phyloP scores from a whole-genome alignment of 2,797 vertebrate genomes.

The Chrosomus eos region DNA sequence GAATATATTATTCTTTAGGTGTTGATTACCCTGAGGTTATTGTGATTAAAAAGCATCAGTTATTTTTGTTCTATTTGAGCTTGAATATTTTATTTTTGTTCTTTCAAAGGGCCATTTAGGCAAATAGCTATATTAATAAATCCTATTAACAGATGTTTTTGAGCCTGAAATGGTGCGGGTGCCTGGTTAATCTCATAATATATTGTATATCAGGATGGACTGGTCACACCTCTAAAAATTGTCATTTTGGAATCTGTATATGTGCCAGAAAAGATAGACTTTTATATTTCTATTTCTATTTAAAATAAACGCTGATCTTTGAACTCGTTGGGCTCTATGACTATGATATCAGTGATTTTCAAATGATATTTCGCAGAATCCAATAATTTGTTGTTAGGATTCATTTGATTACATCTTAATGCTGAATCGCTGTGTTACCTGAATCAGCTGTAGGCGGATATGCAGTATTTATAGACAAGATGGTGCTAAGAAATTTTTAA shows the following conservation, averaged over 20 bases:
- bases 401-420: conserved; percentile 17
- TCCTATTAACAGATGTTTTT: conserved; percentile 40
- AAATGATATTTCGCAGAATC: too few species aligned
- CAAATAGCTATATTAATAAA: conserved; percentile 33
- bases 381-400: not conserved
- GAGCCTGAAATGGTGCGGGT: not conserved
- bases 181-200: not conserved
- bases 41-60: conserved; percentile 33
- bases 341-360: too few species aligned
- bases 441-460: not conserved
- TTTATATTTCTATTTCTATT: too few species aligned
- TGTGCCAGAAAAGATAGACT: too few species aligned
- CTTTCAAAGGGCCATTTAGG: not conserved
- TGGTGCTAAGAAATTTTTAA: conserved; percentile 14
- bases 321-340: too few species aligned
- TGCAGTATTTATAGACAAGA: not conserved
- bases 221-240: not conserved
- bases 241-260: not conserved
- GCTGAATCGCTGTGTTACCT: conserved; percentile 4
- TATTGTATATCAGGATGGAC: not conserved
- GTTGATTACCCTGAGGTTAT: conserved; percentile 15
- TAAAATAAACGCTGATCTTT: too few species aligned
- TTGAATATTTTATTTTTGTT: conserved; percentile 14
- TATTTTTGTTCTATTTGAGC: conserved; percentile 13
- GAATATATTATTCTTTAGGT: conserved; percentile 30